phyloP scores from a whole-genome alignment of 2,888 invertebrate genomes.

The Caenorhabditis auriculariae region DNA sequence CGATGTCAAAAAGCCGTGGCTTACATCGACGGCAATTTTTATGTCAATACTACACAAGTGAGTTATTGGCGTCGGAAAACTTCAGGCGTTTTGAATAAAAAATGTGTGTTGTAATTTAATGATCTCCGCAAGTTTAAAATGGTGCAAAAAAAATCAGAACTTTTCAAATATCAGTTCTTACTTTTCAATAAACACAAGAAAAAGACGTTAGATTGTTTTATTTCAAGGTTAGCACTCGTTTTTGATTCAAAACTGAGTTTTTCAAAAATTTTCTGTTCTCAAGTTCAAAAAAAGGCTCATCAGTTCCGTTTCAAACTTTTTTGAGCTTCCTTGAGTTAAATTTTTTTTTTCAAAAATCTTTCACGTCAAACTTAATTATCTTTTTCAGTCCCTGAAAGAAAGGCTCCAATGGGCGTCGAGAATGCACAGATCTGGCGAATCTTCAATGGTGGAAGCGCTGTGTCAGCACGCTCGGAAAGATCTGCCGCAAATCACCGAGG shows the following conservation, averaged over 20 bases:
- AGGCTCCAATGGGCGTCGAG: constrained; percentile 27
- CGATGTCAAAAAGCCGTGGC: constrained; percentile 17
- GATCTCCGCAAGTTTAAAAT: too few species aligned
- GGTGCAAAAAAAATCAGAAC: too few species aligned
- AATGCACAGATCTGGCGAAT: constrained; percentile 16
- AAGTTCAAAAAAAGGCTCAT: too few species aligned
- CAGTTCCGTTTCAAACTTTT: too few species aligned
- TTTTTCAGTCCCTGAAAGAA: constrained; percentile 29
- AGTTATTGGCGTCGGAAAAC: too few species aligned
- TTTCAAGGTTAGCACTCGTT: too few species aligned
- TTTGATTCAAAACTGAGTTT: not conserved
- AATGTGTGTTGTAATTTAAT: too few species aligned
- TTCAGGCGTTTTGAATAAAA: too few species aligned
- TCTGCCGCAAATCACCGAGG: constrained; percentile 30
- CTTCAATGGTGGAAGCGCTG: constrained; percentile 24
- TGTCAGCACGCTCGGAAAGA: constrained; percentile 25
- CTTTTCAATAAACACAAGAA: too few species aligned
- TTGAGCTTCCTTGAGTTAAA: too few species aligned
- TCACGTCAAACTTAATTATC: not conserved
- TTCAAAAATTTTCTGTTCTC: too few species aligned
- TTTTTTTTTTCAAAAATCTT: not conserved
- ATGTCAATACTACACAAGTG: constrained; percentile 31
- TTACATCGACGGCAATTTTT: constrained; percentile 17
- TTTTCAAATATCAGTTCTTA: too few species aligned
- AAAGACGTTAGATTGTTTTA: not conserved